Percentiles rank a stretch among this genome's conserved stretches.
Evolutionary conservation across 2,888 invertebrate genomes (phyloP).

Genomic region (Drosophila anomelani): DNA sequence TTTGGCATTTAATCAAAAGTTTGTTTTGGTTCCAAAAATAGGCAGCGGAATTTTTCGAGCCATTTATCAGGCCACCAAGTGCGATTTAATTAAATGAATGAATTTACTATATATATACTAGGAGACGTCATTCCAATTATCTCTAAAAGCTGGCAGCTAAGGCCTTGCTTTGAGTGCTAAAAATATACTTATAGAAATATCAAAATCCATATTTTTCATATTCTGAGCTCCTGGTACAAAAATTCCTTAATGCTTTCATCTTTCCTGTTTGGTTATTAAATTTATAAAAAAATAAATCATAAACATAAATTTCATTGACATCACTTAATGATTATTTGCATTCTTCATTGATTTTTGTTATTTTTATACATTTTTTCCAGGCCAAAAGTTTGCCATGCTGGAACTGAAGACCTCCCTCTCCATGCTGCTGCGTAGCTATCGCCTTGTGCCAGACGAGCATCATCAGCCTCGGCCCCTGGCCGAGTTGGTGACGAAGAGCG

Average conservation of each 20-base stretch:
- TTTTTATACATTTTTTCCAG: slow-evolving; percentile 47
- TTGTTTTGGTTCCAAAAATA: slow-evolving; percentile 15
- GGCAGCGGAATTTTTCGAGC: slow-evolving; percentile 1
- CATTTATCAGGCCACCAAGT: not conserved
- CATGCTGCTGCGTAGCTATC: slow-evolving; percentile 79
- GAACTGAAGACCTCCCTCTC: slow-evolving; percentile 82
- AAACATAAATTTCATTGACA: too few relatives aligned
- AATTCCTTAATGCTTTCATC: not conserved
- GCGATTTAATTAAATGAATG: not conserved
- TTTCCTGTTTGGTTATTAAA: not conserved
- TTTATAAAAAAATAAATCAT: not conserved
- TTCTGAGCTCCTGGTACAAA: not conserved
- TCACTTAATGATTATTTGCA: too few relatives aligned
- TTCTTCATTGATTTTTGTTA: not conserved
- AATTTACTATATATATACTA: not conserved
- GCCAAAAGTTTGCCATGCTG: slow-evolving; percentile 84
- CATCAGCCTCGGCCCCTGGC: slow-evolving; percentile 75
- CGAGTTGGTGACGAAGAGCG: slow-evolving; percentile 82
- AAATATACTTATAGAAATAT: not conserved
- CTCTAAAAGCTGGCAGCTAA: not conserved
- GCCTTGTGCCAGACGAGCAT: slow-evolving; percentile 78
- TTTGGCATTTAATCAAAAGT: not conserved
- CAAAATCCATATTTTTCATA: too few relatives aligned
- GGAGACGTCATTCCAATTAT: slow-evolving; percentile 7
- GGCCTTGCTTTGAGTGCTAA: not conserved